Base-by-base conservation (phyloP, 2,888 invertebrate species). In the Erpobdella octoculata region DNA sequence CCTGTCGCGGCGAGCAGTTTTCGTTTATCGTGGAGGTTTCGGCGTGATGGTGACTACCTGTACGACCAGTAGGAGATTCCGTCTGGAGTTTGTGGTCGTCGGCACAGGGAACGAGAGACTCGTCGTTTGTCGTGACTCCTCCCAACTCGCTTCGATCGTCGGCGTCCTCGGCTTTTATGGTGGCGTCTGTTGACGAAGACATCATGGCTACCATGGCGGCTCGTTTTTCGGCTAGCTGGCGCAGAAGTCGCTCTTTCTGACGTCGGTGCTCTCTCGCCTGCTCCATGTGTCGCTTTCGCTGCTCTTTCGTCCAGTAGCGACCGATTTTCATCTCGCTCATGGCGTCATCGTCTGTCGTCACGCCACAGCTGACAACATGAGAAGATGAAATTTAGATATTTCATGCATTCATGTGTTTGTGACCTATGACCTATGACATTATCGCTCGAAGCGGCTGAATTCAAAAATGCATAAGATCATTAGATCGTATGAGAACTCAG, bases 311-410 rank as follows among this genome's bases (percentile, higher is more conserved):
- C 89, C 90, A 90, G 80, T 89, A 91, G 37, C 89, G 86, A 6
- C 90, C 90, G 25, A 83, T 78, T 85, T 90, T 91, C 74, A 90
- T 85, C 80, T 90, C 90, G 18, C 89, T 89, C 82, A 88, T 86
- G 28, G 89, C 89, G 77, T 91, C 90, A 78, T 91, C 90, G 79
- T 91, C 90, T 0, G 89, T 89, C 0, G 89, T 88, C 71, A 88
- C 85, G 0, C 88, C 88, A 62, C 86, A 86, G n/a, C 62, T 62
- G 2, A 28, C 1, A 41, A 41, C 12, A 12, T 15, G n/a, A 41
- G n/a, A 41, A 41, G 12, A n/a, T 41, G n/a, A 41, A 41, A n/a
- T n/a, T n/a, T n/a, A 28, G 15, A 48, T 25, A 53, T 6, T 21
- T 53, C 53, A 53, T 15, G 53, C 21, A 53, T 8, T 18, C 9